Percentiles rank a stretch among this genome's conserved stretches.
Evolutionary conservation across 2,113 vertebrate genomes (phyloP).

Genomic region (Amia ocellicauda): DNA sequence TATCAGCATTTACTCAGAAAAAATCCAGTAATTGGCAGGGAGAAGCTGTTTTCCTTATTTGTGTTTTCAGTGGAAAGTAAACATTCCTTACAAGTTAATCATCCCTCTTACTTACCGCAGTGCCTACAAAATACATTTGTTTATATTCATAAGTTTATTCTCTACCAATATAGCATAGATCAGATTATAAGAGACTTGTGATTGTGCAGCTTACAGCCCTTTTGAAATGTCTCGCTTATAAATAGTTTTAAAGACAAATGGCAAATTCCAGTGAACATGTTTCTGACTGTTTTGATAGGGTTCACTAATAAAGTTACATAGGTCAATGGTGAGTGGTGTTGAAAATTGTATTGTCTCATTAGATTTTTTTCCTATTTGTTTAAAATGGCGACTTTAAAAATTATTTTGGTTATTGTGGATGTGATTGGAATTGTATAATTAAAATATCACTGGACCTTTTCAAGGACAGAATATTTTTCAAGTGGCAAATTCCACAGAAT

Average conservation of each 20-base stretch:
- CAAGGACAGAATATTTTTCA: too few species aligned
- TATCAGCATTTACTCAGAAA: slow-evolving; percentile 25
- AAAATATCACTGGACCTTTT: too few species aligned
- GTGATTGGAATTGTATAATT: too few species aligned
- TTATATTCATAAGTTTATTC: slow-evolving; percentile 19
- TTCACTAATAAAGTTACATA: too few species aligned
- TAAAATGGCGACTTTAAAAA: too few species aligned
- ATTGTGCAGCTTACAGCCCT: too few species aligned
- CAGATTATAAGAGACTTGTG: not conserved
- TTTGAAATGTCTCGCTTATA: slow-evolving; percentile 15
- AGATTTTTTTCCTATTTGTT: too few species aligned
- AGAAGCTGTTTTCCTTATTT: slow-evolving; percentile 29
- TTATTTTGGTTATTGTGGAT: too few species aligned
- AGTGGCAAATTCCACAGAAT: too few species aligned
- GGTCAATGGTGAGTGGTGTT: too few species aligned
- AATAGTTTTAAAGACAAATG: not conserved
- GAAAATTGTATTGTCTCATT: too few species aligned
- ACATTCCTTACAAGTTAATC: slow-evolving; percentile 22
- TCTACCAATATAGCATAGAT: slow-evolving; percentile 19
- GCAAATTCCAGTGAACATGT: not conserved
- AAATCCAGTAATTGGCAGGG: slow-evolving; percentile 37
- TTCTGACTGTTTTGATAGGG: not conserved
- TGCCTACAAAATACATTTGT: slow-evolving; percentile 22
- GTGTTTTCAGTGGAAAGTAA: slow-evolving; percentile 27
- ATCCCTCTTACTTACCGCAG: not conserved